Evolutionary conservation across 2,113 vertebrate species (phyloP), one percentile per base, ranked within the genome.

Genomic region (Semicossyphus pulcher): DNA sequence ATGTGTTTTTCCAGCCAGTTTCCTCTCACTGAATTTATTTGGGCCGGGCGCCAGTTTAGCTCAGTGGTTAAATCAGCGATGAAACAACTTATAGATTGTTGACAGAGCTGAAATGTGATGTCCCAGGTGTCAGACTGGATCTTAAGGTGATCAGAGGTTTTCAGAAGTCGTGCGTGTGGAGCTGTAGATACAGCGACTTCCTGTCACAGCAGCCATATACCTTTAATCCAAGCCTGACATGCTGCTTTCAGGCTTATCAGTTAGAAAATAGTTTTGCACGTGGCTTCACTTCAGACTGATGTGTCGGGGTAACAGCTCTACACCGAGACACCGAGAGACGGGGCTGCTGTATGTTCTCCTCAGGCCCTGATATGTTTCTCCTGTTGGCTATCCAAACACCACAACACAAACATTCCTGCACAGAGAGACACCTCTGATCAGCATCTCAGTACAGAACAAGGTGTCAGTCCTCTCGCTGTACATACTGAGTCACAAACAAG

Each of bases 241-340:
- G 20, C 32, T 26, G 68, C 56, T 57, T 41, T 41, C 20, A 41
- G 41, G 49, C 49, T 44, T 16, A 32, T 47, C 36, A 31, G 44
- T 48, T 53, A 32, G 36, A 58, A 52, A 63, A 52, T 51, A 45
- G 25, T 37, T 68, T 44, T 44, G 15, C 51, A 63, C 25, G 23
- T 51, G 44, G 31, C 36, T 45, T 45, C 36, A 37, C 26, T 36
- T 65, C 34, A 18, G 16, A 34, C 28, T 37, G 32, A 44, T 4
- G 3, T 52, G 34, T 44, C 34, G 28, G 26, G 7, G 48, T 23
- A 14, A 56, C 10, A 29, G 25, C 62, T 49, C 20, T 23, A 45
- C 18, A 10, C n/a, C 5, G 41, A 48, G 20, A 48, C 10, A 15
- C 29, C 7, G 16, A 23, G 6, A 56, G 26, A 18, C 29, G 49